Conservation (phyloP, 2,113 vertebrate species). For the Anarhynchus alexandrinus region DNA sequence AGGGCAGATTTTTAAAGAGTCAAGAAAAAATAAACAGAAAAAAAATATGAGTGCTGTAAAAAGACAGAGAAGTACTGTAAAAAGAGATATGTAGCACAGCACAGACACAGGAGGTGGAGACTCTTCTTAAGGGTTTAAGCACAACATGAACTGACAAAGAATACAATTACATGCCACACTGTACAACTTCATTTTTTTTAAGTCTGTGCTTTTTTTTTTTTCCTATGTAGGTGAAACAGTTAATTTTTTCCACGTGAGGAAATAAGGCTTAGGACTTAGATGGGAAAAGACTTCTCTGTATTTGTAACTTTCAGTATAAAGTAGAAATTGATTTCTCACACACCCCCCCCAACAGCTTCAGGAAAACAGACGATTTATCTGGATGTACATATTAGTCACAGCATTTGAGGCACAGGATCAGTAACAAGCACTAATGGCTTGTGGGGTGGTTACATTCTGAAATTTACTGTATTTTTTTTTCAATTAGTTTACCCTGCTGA, state of each 20-base stretch:
- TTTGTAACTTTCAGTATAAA: background rate
- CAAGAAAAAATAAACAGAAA: background rate
- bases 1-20: background rate
- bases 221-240: background rate
- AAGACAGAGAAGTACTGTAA: background rate
- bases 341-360: background rate
- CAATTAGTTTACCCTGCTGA: background rate
- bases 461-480: background rate
- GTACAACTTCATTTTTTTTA: background rate
- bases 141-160: background rate
- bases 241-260: background rate
- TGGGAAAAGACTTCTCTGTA: background rate
- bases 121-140: background rate
- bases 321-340: background rate
- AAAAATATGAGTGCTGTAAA: background rate
- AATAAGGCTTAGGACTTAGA: background rate
- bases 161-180: background rate
- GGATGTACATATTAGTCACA: background rate
- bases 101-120: accelerated
- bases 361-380: background rate
- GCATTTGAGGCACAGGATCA: background rate
- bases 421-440: background rate
- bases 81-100: background rate
- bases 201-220: accelerated
- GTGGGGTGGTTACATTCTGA: background rate